phyloP scores from a whole-genome alignment of 53 echinoderm and acorn worm species.

The Crossaster papposus region DNA sequence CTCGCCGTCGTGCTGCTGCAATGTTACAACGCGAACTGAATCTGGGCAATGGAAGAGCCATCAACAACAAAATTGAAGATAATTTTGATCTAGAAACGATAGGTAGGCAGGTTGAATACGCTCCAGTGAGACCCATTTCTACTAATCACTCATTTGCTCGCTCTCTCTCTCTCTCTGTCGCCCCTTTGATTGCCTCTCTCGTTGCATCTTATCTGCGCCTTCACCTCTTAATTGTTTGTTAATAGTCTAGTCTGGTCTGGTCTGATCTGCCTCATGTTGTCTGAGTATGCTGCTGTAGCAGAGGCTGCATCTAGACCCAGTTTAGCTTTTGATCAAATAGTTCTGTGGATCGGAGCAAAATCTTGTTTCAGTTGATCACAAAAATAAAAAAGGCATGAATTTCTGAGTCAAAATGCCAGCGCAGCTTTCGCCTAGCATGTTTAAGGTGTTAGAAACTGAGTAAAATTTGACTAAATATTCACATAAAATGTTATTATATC shows the following conservation, averaged over 20 bases:
- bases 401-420: no score
- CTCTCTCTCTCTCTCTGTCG: slow-evolving; percentile 8
- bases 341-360: no score
- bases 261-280: background rate
- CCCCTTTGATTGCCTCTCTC: slow-evolving; percentile 5
- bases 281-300: background rate
- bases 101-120: slow-evolving; percentile 45
- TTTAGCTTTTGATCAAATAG: background rate
- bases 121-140: background rate
- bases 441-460: no score
- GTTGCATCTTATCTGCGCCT: slow-evolving; percentile 2
- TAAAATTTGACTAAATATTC: no score
- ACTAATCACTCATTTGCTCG: slow-evolving; percentile 3
- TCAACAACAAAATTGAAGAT: slow-evolving; percentile 49
- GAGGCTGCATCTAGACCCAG: slow-evolving; percentile 3
- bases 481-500: no score
- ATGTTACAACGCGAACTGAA: slow-evolving; percentile 71
- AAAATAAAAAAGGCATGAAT: no score
- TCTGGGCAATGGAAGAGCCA: slow-evolving; percentile 67
- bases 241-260: background rate
- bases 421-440: no score
- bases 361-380: no score
- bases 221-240: background rate
- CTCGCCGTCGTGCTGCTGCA: slow-evolving; percentile 80
- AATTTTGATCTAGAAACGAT: slow-evolving; percentile 57